Evolutionary conservation across 1,140 invertebrate genomes (phyloP).

Genomic region (Wasmannia auropunctata): DNA sequence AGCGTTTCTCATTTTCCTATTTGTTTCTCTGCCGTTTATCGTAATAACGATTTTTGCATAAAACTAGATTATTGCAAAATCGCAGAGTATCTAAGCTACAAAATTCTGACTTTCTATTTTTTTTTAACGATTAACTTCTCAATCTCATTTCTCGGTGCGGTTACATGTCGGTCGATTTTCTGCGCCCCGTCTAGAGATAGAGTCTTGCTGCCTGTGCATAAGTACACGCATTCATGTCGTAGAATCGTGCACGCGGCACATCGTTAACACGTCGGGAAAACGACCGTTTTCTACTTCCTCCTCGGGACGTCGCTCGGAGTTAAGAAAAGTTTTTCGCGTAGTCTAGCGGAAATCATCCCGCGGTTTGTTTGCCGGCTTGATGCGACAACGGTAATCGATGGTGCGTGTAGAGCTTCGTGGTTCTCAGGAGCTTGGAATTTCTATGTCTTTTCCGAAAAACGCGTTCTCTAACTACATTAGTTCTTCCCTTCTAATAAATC

Average conservation of each 20-base stretch:
- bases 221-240: neutral
- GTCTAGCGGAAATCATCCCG: constrained; percentile 38
- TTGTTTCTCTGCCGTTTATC: neutral
- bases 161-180: neutral
- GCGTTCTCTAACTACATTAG: neutral
- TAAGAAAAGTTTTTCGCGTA: constrained; percentile 31
- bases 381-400: constrained; percentile 25
- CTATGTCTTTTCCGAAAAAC: neutral
- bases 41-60: neutral
- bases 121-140: no score
- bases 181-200: neutral
- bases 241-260: constrained; percentile 1
- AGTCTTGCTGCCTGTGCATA: constrained; percentile 12
- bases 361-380: constrained; percentile 27
- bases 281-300: constrained; percentile 5
- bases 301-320: constrained; percentile 27
- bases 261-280: constrained; percentile 14
- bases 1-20: neutral
- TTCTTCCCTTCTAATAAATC: neutral
- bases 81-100: neutral
- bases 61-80: neutral
- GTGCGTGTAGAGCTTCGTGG: neutral
- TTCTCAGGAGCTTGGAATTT: constrained; percentile 2
- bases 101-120: neutral
- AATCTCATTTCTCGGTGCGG: neutral